Percentiles rank a stretch among this genome's conserved stretches.
Conservation (phyloP, 2,113 vertebrate genomes). For the Sisor rabdophorus region DNA sequence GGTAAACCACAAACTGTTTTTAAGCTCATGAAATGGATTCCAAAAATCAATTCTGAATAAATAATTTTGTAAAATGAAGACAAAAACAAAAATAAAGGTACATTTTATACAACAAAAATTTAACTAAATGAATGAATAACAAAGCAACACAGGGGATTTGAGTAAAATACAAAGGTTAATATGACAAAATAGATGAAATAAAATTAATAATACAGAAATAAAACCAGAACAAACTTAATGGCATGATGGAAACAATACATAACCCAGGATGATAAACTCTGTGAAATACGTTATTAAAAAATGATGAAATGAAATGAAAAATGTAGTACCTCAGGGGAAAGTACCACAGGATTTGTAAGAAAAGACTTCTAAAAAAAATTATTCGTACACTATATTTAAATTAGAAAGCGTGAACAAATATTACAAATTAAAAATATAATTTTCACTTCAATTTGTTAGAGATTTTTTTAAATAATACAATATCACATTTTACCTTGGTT, state of each 20-base stretch:
- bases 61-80: constrained; percentile 12
- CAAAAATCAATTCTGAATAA: neutral
- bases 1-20: neutral
- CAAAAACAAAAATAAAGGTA: neutral
- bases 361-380: neutral
- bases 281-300: too few relatives aligned
- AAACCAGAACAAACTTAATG: constrained; percentile 25
- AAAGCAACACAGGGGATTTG: constrained; percentile 1
- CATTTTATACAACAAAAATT: neutral
- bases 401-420: neutral
- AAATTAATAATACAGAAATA: constrained; percentile 21
- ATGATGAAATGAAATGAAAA: too few relatives aligned
- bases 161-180: constrained; percentile 6
- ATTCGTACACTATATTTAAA: neutral
- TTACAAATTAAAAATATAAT: neutral
- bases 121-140: neutral
- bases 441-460: neutral
- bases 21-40: constrained; percentile 10
- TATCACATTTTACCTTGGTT: neutral
- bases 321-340: constrained; percentile 11
- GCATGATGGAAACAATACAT: constrained; percentile 34
- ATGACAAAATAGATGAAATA: neutral
- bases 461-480: neutral
- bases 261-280: neutral
- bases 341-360: constrained; percentile 37